Base-by-base conservation (phyloP, 1,140 invertebrate genomes). In the Ditylenchus dipsaci region DNA sequence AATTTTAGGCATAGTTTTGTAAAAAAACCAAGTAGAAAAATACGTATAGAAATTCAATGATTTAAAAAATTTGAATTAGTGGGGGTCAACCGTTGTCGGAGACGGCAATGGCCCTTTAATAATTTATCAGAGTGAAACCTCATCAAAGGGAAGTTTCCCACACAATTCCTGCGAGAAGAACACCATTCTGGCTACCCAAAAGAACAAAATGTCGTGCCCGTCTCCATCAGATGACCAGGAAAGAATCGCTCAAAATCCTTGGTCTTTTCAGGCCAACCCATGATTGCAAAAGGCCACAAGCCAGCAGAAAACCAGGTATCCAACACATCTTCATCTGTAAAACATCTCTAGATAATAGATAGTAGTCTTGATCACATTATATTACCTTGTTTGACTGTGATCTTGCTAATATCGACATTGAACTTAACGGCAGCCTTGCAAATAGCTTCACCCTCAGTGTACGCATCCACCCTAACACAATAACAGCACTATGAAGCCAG, bases 271-370 rank as follows among this genome's bases (percentile, higher is more conserved):
- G 95, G 95, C 96, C 96, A 99, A 11, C 95, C 95, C 82, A 97
- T 93, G 38, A 95, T 88, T 0, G 93, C 91, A 83, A 99, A 97
- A 1, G 96, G 93, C 84, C 97, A 97, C 0, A 99, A 85, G 1
- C 88, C 93, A 0, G 95, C 95, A 15, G 93, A 97, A 84, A 98
- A 99, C 96, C 95, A 99, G 0, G 96, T 99, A 82, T 99, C 96
- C 59, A 99, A 84, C 0, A 99, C 96, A 87, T 99, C 96, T 49
- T 91, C 89, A 85, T 99, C 96, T 86, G 71, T n/a, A 67, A 82
- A 66, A 59, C 58, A 26, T 3, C 23, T 53, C 11, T 45, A n/a
- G n/a, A 53, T 7, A 61, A 61, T 11, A 42, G 29, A 26, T 33
- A 61, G 26, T 3, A 33, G n/a, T n/a, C n/a, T n/a, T 67, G 42